Evolutionary conservation across 1,140 invertebrate genomes (phyloP).

Genomic region (Drosophila suzukii): DNA sequence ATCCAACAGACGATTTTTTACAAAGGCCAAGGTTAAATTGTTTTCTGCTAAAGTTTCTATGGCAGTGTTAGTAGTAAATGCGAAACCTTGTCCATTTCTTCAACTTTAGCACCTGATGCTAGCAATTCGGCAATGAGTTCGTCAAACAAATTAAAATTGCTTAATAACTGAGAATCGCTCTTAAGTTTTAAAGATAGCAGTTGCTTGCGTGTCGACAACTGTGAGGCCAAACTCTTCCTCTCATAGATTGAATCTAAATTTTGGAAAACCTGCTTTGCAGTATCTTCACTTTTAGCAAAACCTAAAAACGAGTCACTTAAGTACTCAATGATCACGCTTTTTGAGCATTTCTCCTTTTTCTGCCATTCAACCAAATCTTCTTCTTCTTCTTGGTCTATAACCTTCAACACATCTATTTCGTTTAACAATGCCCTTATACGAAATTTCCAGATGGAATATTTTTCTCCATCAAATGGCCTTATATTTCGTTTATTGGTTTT

Average conservation of each 20-base stretch:
- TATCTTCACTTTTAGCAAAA: conserved; percentile 1
- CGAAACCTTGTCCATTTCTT: too few relatives aligned
- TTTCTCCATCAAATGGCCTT: too few relatives aligned
- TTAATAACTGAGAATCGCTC: too few relatives aligned
- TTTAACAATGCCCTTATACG: background rate
- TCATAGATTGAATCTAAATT: conserved; percentile 2
- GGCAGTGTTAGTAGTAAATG: background rate
- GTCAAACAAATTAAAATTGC: too few relatives aligned
- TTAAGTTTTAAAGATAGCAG: background rate
- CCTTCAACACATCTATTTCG: background rate
- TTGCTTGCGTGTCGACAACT: background rate
- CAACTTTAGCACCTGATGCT: too few relatives aligned
- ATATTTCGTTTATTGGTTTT: too few relatives aligned
- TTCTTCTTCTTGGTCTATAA: background rate
- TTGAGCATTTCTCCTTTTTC: background rate
- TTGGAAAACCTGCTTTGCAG: background rate
- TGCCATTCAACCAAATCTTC: conserved; percentile 1
- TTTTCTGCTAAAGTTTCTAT: background rate
- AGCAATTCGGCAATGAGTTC: too few relatives aligned
- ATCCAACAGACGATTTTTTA: conserved; percentile 3
- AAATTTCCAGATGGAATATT: background rate
- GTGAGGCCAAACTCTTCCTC: background rate
- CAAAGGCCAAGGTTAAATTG: conserved; percentile 2
- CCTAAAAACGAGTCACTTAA: background rate
- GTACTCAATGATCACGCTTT: background rate